Conservation (phyloP, 2,113 vertebrate species). For the Callaeas wilsoni region DNA sequence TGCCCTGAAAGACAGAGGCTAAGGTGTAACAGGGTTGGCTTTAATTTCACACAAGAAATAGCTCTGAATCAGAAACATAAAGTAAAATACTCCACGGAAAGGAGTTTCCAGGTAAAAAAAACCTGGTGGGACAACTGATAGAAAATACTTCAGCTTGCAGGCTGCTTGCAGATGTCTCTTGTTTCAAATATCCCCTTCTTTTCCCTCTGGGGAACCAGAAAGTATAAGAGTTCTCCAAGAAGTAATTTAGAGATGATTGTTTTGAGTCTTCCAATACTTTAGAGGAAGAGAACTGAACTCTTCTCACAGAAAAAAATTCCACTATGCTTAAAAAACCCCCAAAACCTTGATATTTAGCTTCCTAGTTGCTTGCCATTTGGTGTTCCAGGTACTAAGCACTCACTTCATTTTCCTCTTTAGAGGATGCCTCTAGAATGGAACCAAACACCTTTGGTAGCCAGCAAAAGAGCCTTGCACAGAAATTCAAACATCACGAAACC, state of each 20-base stretch:
- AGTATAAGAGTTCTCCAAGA: not conserved
- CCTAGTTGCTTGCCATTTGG: no score
- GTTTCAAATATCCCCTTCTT: not conserved
- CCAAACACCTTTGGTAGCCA: no score
- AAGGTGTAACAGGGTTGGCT: not conserved
- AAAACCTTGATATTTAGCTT: no score
- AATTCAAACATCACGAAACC: no score
- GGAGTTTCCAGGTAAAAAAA: not conserved
- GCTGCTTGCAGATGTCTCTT: not conserved
- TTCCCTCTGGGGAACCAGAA: not conserved
- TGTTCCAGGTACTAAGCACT: no score
- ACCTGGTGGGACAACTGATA: not conserved
- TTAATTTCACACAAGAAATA: not conserved
- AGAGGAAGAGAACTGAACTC: no score
- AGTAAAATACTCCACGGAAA: not conserved
- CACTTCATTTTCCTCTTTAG: no score
- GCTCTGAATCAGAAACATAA: not conserved
- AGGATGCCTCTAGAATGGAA: no score
- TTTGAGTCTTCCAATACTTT: not conserved
- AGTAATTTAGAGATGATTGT: not conserved
- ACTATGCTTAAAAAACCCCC: no score
- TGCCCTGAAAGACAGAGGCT: conserved; percentile 78
- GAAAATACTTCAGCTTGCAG: not conserved
- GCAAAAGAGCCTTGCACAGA: no score
- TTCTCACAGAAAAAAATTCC: no score